These are phyloP conservation scores for Diaperis boleti DNA, from an alignment of 2,888 invertebrate species.

Conservation along the genomic window DNA sequence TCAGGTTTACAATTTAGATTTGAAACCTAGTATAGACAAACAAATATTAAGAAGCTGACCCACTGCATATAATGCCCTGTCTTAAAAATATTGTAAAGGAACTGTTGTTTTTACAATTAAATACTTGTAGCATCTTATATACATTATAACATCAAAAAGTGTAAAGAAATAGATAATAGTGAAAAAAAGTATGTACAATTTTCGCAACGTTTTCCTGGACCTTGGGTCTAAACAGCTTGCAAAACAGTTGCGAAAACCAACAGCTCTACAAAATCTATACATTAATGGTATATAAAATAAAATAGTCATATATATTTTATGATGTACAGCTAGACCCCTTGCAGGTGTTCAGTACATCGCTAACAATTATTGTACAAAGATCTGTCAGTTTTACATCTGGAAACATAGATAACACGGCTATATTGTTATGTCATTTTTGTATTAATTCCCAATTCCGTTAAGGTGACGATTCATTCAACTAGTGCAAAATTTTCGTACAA, in stretches of 20 bases:
- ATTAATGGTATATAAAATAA: constrained; percentile 47
- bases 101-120: constrained; percentile 47
- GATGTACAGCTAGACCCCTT: constrained; percentile 3
- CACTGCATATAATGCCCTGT: constrained; percentile 45
- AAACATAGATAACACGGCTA: constrained; percentile 46
- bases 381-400: constrained; percentile 43
- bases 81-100: constrained; percentile 43
- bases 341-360: constrained; percentile 15
- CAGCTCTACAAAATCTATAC: constrained; percentile 43
- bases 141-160: constrained; percentile 49
- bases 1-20: constrained; percentile 34
- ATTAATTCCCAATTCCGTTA: constrained; percentile 15
- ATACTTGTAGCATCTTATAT: constrained; percentile 43
- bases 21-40: constrained; percentile 18
- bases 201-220: constrained; percentile 32
- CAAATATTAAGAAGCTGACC: constrained; percentile 39
- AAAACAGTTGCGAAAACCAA: constrained; percentile 40
- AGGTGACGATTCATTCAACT: constrained; percentile 42
- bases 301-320: constrained; percentile 35
- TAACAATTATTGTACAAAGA: constrained; percentile 51
- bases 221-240: constrained; percentile 14
- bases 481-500: constrained; percentile 42
- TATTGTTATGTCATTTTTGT: constrained; percentile 12
- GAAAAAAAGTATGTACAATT: constrained; percentile 41
- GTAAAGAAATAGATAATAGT: constrained; percentile 48